Conservation (phyloP, 2,888 invertebrate species). For the Agriotes lineatus region DNA sequence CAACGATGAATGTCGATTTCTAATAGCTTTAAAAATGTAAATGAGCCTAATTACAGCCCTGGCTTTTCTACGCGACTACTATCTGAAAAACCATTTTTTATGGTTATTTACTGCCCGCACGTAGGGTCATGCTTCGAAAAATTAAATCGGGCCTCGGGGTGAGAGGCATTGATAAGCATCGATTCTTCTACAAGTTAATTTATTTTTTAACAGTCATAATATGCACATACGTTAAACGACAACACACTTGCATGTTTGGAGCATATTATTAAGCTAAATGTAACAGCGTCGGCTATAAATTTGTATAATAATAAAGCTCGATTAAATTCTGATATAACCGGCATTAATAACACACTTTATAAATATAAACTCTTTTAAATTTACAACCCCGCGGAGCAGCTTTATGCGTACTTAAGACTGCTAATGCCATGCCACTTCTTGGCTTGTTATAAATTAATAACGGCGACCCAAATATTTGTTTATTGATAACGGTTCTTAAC, state of each 20-base stretch:
- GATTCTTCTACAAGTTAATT: slow-evolving; percentile 56
- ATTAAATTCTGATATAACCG: slow-evolving; percentile 52
- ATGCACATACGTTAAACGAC: slow-evolving; percentile 59
- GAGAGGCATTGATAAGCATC: slow-evolving; percentile 15
- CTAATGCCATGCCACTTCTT: slow-evolving; percentile 36
- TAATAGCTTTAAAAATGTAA: too few species aligned
- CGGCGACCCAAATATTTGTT: slow-evolving; percentile 41
- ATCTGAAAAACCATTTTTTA: too few species aligned
- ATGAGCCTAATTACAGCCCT: too few species aligned
- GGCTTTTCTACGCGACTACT: too few species aligned
- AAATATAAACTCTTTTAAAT: slow-evolving; percentile 50
- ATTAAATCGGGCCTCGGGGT: not conserved
- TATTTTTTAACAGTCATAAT: slow-evolving; percentile 60
- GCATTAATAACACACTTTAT: slow-evolving; percentile 53
- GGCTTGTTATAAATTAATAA: slow-evolving; percentile 42
- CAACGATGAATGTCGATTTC: too few species aligned
- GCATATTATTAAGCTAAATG: slow-evolving; percentile 53
- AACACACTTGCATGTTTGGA: slow-evolving; percentile 53
- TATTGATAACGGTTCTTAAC: slow-evolving; percentile 28
- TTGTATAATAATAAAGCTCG: slow-evolving; percentile 53
- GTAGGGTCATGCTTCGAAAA: not conserved
- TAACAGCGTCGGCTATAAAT: slow-evolving; percentile 50
- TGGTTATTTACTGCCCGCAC: too few species aligned
- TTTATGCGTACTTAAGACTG: slow-evolving; percentile 35
- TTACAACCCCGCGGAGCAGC: slow-evolving; percentile 41